A percentile compares a stretch with the other conserved stretches of the same genome.
Conservation (phyloP, 2,888 invertebrate genomes). For the Lepeophtheirus nordmannii region DNA sequence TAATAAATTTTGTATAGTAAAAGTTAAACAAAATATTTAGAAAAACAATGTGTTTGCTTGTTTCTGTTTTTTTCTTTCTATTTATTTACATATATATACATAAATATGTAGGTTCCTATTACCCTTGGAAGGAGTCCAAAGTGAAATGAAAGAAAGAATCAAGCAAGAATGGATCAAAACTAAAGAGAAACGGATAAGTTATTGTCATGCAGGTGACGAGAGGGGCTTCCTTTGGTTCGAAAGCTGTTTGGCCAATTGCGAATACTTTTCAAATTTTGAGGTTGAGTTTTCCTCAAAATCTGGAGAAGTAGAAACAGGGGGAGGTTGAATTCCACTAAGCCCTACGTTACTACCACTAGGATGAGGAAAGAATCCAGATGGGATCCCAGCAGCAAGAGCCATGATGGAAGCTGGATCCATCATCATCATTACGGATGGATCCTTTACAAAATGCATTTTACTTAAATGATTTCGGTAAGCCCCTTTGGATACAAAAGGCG, state of each 20-base stretch:
- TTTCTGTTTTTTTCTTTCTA: too few species aligned
- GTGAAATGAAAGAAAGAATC: too few species aligned
- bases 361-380: not conserved
- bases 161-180: too few species aligned
- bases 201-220: constrained; percentile 17
- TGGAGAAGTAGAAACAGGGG: not conserved
- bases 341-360: constrained; percentile 36
- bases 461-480: constrained; percentile 90
- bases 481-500: constrained; percentile 87
- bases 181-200: too few species aligned
- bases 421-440: constrained; percentile 33
- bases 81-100: too few species aligned
- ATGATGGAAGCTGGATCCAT: constrained; percentile 1
- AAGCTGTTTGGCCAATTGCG: constrained; percentile 20
- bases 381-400: not conserved
- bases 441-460: constrained; percentile 87
- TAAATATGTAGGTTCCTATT: too few species aligned
- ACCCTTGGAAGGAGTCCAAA: too few species aligned
- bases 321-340: not conserved
- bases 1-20: too few species aligned
- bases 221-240: constrained; percentile 26
- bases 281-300: not conserved
- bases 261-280: constrained; percentile 16
- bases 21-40: too few species aligned
- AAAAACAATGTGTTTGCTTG: too few species aligned